Evolutionary conservation across 2,113 vertebrate species (phyloP).

Genomic region (Sula dactylatra): DNA sequence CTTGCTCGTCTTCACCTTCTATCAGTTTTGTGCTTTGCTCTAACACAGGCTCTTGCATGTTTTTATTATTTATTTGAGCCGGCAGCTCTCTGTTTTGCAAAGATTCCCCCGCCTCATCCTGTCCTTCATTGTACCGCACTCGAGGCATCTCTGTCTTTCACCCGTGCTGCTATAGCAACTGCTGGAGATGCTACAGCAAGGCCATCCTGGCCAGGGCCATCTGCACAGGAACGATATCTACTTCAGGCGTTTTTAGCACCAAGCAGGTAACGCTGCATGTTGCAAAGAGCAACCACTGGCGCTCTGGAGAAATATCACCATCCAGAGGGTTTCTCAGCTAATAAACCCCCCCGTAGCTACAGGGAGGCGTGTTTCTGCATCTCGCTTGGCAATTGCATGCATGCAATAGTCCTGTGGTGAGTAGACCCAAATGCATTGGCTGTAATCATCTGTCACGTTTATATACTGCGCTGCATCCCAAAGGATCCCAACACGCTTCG

Average conservation of each 20-base stretch:
- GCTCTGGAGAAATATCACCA: neutral
- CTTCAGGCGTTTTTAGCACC: neutral
- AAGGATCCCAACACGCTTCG: neutral
- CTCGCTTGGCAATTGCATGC: neutral
- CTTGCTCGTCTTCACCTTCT: neutral
- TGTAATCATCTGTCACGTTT: neutral
- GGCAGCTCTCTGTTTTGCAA: neutral
- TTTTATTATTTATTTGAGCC: neutral
- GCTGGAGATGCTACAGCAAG: neutral
- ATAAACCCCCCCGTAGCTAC: neutral
- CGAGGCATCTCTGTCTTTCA: neutral
- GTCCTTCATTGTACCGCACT: neutral
- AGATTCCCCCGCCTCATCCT: neutral
- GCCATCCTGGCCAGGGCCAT: neutral
- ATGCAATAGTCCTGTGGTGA: fast-evolving
- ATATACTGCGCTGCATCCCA: fast-evolving
- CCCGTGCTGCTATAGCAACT: conserved; percentile 31
- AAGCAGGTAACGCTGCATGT: fast-evolving
- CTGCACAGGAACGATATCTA: neutral
- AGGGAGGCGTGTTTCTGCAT: neutral
- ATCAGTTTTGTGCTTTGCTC: neutral
- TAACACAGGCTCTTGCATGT: neutral
- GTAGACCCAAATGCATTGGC: neutral
- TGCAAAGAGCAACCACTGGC: neutral
- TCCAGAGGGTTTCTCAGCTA: neutral